Percentiles rank a stretch among this genome's conserved stretches.
phyloP scores from a whole-genome alignment of 2,797 vertebrate genomes.

The Oreortyx pictus region DNA sequence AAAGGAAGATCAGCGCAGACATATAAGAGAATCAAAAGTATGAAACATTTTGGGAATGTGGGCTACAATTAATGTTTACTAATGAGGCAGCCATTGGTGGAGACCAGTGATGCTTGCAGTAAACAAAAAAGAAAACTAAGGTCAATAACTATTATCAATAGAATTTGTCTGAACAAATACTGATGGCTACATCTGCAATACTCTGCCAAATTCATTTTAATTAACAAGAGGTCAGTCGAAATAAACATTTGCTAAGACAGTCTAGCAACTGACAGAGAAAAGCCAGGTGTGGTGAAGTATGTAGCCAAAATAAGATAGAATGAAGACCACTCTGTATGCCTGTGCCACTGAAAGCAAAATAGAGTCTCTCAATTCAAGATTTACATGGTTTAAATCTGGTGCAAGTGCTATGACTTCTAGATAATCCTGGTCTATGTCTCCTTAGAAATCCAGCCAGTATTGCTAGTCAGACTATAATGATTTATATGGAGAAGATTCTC shows the following conservation, averaged over 20 bases:
- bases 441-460: neutral
- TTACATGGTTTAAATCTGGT: neutral
- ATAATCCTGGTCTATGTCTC: neutral
- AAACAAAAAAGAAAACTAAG: neutral
- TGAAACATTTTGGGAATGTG: neutral
- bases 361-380: neutral
- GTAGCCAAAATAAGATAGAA: neutral
- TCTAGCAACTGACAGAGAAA: fast-evolving
- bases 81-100: neutral
- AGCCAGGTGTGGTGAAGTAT: neutral
- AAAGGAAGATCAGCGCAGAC: neutral
- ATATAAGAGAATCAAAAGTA: neutral
- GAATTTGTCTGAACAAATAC: neutral
- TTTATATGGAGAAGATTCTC: too few relatives aligned
- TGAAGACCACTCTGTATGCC: neutral
- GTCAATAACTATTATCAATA: neutral
- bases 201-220: neutral
- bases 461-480: neutral
- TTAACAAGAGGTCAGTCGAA: neutral
- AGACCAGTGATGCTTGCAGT: neutral
- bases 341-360: neutral
- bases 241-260: neutral
- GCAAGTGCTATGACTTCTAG: neutral
- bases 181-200: neutral
- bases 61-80: neutral